Evolutionary conservation across 2,888 invertebrate species (phyloP).

Genomic region (Bellardia pandia): DNA sequence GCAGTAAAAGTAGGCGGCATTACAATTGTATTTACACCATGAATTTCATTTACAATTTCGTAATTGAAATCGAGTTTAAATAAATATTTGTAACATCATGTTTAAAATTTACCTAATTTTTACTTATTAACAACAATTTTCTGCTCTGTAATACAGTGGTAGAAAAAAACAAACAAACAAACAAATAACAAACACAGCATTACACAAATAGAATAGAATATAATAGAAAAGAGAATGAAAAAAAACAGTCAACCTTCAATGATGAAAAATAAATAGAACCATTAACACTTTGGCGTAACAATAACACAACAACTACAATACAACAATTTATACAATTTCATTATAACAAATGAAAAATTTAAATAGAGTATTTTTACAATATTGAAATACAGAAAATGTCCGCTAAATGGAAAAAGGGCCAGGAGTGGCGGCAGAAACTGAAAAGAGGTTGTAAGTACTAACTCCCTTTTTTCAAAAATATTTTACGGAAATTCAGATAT

Average conservation of each 20-base stretch:
- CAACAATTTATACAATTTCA: background rate
- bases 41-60: conserved; percentile 18
- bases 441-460: conserved; percentile 29
- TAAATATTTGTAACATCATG: conserved; percentile 55
- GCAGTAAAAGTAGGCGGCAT: background rate
- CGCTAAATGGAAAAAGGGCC: background rate
- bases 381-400: background rate
- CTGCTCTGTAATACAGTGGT: conserved; percentile 24
- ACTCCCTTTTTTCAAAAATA: conserved; percentile 28
- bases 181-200: background rate
- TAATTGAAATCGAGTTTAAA: conserved; percentile 50
- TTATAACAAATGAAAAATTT: conserved; percentile 65
- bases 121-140: conserved; percentile 38
- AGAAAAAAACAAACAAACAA: background rate
- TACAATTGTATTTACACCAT: background rate
- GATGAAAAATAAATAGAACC: conserved; percentile 62
- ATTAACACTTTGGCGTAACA: conserved; percentile 67
- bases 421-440: background rate
- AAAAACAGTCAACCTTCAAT: conserved; percentile 62
- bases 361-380: conserved; percentile 48
- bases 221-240: background rate
- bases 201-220: background rate
- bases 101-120: conserved; percentile 55
- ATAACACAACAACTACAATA: background rate
- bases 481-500: conserved; percentile 46